phyloP scores from a whole-genome alignment of 2,888 invertebrate genomes.

The Pyrgus malvae region DNA sequence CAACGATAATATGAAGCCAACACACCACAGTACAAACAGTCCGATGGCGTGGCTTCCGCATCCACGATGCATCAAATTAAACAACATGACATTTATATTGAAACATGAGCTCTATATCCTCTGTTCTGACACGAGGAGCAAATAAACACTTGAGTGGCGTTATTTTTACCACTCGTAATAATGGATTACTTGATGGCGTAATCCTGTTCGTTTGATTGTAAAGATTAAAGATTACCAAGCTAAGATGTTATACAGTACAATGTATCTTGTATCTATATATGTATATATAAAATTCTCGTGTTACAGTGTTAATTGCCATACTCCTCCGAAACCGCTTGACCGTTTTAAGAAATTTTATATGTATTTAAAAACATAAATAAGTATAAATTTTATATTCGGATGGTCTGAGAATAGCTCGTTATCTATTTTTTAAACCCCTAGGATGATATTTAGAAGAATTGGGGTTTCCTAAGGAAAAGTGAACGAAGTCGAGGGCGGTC shows the following conservation, averaged over 20 bases:
- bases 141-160: slow-evolving; percentile 9
- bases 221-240: slow-evolving; percentile 6
- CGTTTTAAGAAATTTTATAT: no score
- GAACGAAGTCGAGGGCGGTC: no score
- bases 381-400: no score
- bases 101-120: slow-evolving; percentile 23
- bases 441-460: no score
- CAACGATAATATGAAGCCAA: not conserved
- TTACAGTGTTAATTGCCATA: no score
- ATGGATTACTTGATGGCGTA: not conserved
- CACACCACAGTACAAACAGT: not conserved
- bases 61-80: slow-evolving; percentile 13
- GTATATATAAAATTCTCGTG: no score
- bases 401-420: no score
- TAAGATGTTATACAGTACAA: slow-evolving; percentile 9
- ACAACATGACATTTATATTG: slow-evolving; percentile 22
- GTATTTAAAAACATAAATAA: no score
- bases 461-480: no score
- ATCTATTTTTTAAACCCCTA: no score
- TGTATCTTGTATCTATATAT: no score
- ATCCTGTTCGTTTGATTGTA: not conserved
- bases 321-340: no score
- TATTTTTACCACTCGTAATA: slow-evolving; percentile 9
- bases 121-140: slow-evolving; percentile 2
- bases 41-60: slow-evolving; percentile 10